phyloP scores from a whole-genome alignment of 2,113 vertebrate genomes.

The Aythya baeri region DNA sequence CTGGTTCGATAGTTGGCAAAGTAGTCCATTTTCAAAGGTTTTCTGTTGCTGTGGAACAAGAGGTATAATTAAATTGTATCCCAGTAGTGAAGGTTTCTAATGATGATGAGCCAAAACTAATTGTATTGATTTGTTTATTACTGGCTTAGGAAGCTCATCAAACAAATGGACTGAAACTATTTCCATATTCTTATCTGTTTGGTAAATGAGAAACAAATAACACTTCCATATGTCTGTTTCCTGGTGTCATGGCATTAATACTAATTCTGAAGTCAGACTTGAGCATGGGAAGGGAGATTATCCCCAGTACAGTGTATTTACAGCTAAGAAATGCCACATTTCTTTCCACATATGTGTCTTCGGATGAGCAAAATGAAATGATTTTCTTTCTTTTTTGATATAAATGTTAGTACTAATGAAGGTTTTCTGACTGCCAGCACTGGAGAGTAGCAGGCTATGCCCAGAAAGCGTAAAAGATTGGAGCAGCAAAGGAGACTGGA shows the following conservation, averaged over 20 bases:
- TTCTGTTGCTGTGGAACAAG: constrained; percentile 67
- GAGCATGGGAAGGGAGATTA: not conserved
- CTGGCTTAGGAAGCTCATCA: constrained; percentile 83
- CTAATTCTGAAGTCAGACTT: constrained; percentile 51
- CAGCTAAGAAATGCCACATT: not conserved
- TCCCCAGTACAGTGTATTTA: not conserved
- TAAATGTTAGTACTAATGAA: not conserved
- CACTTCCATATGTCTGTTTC: constrained; percentile 76
- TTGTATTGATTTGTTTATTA: constrained; percentile 87
- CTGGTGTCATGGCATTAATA: constrained; percentile 65
- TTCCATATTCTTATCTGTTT: constrained; percentile 85
- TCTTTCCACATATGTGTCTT: not conserved
- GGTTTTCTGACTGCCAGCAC: not conserved
- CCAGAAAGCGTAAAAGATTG: not conserved
- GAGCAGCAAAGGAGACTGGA: not conserved
- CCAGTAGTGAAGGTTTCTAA: constrained; percentile 77
- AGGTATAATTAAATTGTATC: constrained; percentile 79
- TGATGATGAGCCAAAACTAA: constrained; percentile 84
- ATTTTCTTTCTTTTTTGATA: not conserved
- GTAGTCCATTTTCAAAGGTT: constrained; percentile 59
- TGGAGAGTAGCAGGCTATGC: not conserved
- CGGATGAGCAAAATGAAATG: not conserved
- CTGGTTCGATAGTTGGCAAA: constrained; percentile 43
- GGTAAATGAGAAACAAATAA: constrained; percentile 82
- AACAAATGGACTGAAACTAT: constrained; percentile 84